Percentiles rank a stretch among this genome's conserved stretches.
Evolutionary conservation across 2,113 vertebrate species (phyloP).

Genomic region (Pachypanchax playfairii): DNA sequence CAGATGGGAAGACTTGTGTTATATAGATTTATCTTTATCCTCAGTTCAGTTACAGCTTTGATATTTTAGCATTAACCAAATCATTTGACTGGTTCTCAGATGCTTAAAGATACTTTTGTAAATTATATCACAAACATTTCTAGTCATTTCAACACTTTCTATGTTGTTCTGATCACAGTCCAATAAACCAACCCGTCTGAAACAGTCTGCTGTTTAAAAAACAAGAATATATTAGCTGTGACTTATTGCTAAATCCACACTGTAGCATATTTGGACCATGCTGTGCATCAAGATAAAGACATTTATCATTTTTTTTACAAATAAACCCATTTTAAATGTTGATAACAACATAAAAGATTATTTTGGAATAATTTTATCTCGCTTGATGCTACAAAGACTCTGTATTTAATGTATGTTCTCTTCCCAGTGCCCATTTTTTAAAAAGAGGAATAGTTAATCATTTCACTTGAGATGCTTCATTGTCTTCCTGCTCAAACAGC

Average conservation of each 20-base stretch:
- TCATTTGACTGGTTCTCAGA: conserved; percentile 44
- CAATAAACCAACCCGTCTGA: neutral
- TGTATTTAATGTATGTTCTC: neutral
- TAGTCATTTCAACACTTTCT: neutral
- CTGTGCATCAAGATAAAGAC: too few species aligned
- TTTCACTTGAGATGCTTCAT: neutral
- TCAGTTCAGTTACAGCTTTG: conserved; percentile 20
- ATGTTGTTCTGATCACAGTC: neutral
- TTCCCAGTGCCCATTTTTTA: neutral
- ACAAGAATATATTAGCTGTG: too few species aligned
- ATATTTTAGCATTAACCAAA: conserved; percentile 39
- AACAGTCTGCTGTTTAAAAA: too few species aligned
- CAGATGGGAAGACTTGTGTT: conserved; percentile 22
- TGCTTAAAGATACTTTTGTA: conserved; percentile 21
- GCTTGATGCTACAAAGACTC: neutral
- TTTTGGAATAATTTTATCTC: neutral
- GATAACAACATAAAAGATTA: too few species aligned
- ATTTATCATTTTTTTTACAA: too few species aligned
- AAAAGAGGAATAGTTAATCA: conserved; percentile 13
- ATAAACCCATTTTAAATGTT: neutral
- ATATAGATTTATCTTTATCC: conserved; percentile 3
- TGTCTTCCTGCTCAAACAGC: conserved; percentile 6
- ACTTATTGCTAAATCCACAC: too few species aligned
- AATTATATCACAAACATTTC: conserved; percentile 15
- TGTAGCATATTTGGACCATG: too few species aligned